These are phyloP conservation scores for Platalea minor DNA, from an alignment of 2,797 vertebrate species.

Conservation along the genomic window DNA sequence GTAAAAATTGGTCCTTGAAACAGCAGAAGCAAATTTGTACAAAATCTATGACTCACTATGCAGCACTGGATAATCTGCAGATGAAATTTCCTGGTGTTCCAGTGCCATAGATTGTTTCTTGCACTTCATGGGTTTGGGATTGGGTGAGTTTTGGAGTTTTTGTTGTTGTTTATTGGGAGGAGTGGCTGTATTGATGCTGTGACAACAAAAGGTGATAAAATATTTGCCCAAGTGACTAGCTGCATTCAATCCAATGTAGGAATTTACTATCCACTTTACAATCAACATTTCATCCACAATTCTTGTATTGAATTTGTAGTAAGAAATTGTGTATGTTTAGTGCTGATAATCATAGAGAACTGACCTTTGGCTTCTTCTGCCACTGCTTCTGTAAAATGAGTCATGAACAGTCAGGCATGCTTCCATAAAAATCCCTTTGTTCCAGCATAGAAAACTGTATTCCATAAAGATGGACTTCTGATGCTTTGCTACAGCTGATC, in stretches of 20 bases:
- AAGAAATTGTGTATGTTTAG: background rate
- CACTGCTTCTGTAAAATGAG: background rate
- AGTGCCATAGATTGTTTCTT: background rate
- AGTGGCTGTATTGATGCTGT: background rate
- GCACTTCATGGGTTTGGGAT: background rate
- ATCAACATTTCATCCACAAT: background rate
- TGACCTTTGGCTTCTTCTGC: background rate
- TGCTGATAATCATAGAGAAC: background rate
- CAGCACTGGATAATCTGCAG: background rate
- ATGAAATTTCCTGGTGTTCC: background rate
- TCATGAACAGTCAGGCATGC: background rate
- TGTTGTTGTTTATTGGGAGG: background rate
- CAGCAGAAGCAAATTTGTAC: background rate
- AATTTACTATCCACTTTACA: background rate
- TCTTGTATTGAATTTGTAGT: background rate
- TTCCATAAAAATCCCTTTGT: constrained; percentile 6
- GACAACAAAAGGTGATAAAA: background rate
- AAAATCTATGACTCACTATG: background rate
- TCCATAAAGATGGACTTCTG: background rate
- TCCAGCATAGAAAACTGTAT: constrained; percentile 6
- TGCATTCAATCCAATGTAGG: background rate
- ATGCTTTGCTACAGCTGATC: background rate
- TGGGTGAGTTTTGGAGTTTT: background rate
- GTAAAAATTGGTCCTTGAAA: background rate
- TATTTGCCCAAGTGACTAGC: background rate